phyloP scores from a whole-genome alignment of 35 echinoderm and acorn worm genomes.

The Apostichopus japonicus region DNA sequence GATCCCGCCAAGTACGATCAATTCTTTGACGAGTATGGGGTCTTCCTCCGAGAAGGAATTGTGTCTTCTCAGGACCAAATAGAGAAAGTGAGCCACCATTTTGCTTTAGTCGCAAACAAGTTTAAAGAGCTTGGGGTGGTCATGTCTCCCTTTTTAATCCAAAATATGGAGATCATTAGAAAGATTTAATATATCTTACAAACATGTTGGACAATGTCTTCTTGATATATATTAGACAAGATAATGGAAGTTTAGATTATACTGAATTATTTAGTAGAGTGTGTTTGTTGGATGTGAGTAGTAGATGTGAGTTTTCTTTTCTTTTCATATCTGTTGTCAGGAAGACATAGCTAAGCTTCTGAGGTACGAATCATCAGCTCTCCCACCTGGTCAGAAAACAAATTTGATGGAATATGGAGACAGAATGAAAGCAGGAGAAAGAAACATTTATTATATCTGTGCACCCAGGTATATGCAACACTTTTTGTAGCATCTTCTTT shows the following conservation, averaged over 20 bases:
- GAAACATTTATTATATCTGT: constrained; percentile 92
- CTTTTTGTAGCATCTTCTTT: background rate
- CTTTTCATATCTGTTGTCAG: constrained; percentile 29
- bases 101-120: background rate
- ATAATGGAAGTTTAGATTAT: no score
- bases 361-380: constrained; percentile 84
- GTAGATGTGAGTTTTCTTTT: background rate
- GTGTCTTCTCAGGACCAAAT: constrained; percentile 85
- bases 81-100: constrained; percentile 74
- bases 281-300: no score
- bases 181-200: no score
- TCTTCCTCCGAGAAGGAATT: constrained; percentile 93
- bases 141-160: no score
- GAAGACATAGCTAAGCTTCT: constrained; percentile 96
- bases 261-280: no score
- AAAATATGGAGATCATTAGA: no score
- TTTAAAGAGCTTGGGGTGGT: no score
- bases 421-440: constrained; percentile 87
- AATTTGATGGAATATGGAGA: constrained; percentile 78
- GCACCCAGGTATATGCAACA: constrained; percentile 76
- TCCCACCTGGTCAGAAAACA: constrained; percentile 69
- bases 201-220: no score
- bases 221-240: no score
- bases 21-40: constrained; percentile 87
- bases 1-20: constrained; percentile 82